phyloP scores from a whole-genome alignment of 2,113 vertebrate genomes.

The Nycticorax nycticorax region DNA sequence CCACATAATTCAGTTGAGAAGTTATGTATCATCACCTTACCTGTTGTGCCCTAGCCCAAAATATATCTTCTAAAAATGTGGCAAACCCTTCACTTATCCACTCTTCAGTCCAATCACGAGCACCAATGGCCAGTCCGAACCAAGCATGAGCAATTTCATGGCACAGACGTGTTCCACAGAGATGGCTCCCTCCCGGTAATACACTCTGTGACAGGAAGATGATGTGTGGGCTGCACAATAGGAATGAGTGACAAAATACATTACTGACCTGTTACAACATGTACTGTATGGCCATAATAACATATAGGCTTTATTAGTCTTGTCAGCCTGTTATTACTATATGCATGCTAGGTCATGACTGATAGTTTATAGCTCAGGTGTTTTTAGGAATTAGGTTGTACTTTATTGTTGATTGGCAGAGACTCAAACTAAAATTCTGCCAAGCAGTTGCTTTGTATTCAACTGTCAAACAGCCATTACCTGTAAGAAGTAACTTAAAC shows the following conservation, averaged over 20 bases:
- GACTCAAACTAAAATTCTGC: slow-evolving; percentile 42
- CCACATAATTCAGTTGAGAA: neutral
- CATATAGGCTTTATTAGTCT: slow-evolving; percentile 23
- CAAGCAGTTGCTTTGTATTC: slow-evolving; percentile 24
- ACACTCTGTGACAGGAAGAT: slow-evolving; percentile 93
- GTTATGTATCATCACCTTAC: slow-evolving; percentile 48
- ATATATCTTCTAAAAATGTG: slow-evolving; percentile 90
- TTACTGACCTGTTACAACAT: slow-evolving; percentile 31
- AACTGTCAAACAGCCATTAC: slow-evolving; percentile 27
- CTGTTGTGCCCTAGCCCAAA: slow-evolving; percentile 89
- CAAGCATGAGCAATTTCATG: slow-evolving; percentile 96
- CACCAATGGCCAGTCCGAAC: slow-evolving; percentile 95
- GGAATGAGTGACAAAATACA: slow-evolving; percentile 53
- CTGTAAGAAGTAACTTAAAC: slow-evolving; percentile 53
- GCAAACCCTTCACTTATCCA: slow-evolving; percentile 98
- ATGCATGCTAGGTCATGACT: slow-evolving; percentile 51
- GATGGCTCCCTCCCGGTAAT: slow-evolving; percentile 72
- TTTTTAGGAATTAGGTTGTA: slow-evolving; percentile 38
- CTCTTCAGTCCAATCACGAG: slow-evolving; percentile 95
- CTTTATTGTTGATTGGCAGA: slow-evolving; percentile 41
- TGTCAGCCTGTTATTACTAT: slow-evolving; percentile 67
- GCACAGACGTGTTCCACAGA: slow-evolving; percentile 89
- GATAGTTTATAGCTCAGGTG: neutral
- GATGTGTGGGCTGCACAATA: slow-evolving; percentile 88
- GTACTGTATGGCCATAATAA: slow-evolving; percentile 34